Conservation (phyloP, 2,113 vertebrate species). For the Galeopterus variegatus region DNA sequence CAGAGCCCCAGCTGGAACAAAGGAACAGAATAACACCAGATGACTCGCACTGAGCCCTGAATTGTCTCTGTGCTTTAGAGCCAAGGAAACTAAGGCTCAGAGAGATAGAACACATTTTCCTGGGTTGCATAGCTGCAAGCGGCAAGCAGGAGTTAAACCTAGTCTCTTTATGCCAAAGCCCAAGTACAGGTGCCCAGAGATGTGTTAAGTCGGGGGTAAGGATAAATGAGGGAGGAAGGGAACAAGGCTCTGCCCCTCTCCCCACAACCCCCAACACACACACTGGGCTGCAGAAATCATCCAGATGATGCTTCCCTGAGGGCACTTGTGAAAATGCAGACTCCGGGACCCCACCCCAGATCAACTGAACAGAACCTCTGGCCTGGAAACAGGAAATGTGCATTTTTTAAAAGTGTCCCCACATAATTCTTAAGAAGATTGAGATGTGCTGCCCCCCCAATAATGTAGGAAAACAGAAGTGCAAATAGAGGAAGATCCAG, state of each 20-base stretch:
- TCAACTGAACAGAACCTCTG: background rate
- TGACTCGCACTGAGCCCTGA: accelerated
- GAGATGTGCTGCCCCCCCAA: background rate
- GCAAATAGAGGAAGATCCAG: background rate
- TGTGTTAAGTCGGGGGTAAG: background rate
- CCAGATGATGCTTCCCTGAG: background rate
- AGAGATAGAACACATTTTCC: background rate
- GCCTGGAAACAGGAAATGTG: background rate
- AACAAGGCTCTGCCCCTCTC: accelerated
- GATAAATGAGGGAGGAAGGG: background rate
- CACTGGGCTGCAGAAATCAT: background rate
- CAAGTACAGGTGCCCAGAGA: background rate
- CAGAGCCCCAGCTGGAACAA: background rate
- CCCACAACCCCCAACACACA: background rate
- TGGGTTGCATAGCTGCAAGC: background rate
- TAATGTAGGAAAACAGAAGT: background rate
- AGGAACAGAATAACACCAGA: background rate
- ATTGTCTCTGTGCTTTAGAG: background rate
- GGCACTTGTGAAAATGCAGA: background rate
- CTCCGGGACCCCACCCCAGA: too few species aligned
- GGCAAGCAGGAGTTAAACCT: background rate
- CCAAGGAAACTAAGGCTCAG: background rate
- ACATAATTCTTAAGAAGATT: background rate
- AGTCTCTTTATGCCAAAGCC: background rate
- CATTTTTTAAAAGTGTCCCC: background rate